Evolutionary conservation across 1,140 invertebrate species (phyloP), one percentile per base, ranked within the genome.

Genomic region (Drosophila lowei): DNA sequence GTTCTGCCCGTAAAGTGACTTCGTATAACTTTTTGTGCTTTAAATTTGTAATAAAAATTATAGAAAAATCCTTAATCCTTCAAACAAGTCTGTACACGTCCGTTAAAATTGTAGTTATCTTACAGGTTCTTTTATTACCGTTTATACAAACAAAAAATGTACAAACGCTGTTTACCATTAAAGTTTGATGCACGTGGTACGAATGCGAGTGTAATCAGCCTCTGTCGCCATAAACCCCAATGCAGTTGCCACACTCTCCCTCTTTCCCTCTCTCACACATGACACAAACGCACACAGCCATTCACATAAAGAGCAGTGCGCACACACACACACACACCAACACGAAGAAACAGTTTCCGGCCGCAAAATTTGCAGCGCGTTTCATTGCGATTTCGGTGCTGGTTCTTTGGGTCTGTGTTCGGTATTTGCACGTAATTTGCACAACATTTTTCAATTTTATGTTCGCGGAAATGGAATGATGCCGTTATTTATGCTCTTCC

Each of bases 361-460:
- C 52, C 71, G 34, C 68, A 70, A 67, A 63, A 74, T 77, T 59
- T 75, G 67, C 62, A 60, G 60, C 48, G 60, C 48, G 66, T 88
- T 86, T 75, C 74, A 58, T 64, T 71, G 56, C 63, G 52, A 59
- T 58, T 49, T 59, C 76, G 53, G n/a, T 60, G 56, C 53, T 61
- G 46, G 50, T 61, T 38, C 1, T 38, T 64, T 49, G 11, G 68
- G 56, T 44, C 59, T 59, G 64, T 50, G 49, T 79, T 79, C 71
- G 72, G 62, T 78, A 85, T 88, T 88, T 88, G 83, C 83, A 86
- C 83, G 78, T 86, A 86, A 86, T 86, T 86, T 86, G 83, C 81
- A 88, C 83, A 88, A 63, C 83, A 86, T 86, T 88, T 88, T 86
- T 86, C 81, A 86, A 86, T 86, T 86, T 86, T 88, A 86, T 86